These are phyloP conservation scores for Helicolenus hilgendorfi DNA, from an alignment of 2,797 vertebrate species.

Conservation along the genomic window DNA sequence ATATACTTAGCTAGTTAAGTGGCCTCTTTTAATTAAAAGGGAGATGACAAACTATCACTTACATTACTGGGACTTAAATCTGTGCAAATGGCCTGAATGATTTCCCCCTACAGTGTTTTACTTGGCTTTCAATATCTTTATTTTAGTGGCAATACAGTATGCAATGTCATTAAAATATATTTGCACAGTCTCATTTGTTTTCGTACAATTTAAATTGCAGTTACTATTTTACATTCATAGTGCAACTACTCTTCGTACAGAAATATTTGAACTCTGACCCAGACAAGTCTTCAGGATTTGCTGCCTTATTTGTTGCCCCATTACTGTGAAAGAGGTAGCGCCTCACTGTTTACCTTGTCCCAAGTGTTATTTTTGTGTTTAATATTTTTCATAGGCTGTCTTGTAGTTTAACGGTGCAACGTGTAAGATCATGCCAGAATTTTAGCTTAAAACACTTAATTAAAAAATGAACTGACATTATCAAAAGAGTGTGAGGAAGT, in stretches of 20 bases:
- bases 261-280: not conserved
- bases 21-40: constrained; percentile 72
- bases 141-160: not conserved
- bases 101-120: not conserved
- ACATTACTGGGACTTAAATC: constrained; percentile 55
- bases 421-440: accelerated
- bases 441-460: not conserved
- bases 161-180: not conserved
- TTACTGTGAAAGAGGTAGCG: not conserved
- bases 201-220: not conserved
- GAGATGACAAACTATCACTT: constrained; percentile 58
- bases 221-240: not conserved
- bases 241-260: not conserved
- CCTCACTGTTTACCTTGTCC: not conserved
- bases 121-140: not conserved
- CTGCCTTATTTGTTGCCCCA: not conserved
- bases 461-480: too few species aligned
- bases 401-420: not conserved
- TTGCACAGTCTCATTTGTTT: not conserved
- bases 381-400: not conserved
- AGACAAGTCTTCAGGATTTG: not conserved
- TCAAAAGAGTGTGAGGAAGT: too few species aligned
- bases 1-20: constrained; percentile 63
- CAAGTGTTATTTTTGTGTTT: not conserved
- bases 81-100: constrained; percentile 51